Conservation (phyloP, 2,888 invertebrate genomes). For the Drosophila antonietae region DNA sequence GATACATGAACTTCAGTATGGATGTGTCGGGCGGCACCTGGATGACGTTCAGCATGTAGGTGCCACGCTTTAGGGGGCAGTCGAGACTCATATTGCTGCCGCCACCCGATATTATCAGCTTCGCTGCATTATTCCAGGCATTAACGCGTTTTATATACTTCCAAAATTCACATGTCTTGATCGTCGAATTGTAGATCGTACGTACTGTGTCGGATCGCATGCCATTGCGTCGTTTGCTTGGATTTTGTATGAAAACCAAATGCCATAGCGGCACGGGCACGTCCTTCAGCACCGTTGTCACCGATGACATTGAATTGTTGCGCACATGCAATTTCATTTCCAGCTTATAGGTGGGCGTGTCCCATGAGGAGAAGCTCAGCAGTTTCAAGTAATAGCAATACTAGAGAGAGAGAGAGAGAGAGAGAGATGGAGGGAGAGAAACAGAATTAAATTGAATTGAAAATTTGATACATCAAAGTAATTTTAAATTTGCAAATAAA, state of each 20-base stretch:
- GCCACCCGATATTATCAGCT: constrained; percentile 58
- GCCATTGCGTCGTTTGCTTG: constrained; percentile 23
- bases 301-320: constrained; percentile 72
- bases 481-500: too few species aligned
- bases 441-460: background rate
- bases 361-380: constrained; percentile 48
- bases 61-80: constrained; percentile 72
- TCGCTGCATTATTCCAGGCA: constrained; percentile 68
- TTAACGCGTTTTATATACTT: constrained; percentile 67
- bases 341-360: constrained; percentile 68
- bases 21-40: constrained; percentile 73
- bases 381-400: constrained; percentile 73
- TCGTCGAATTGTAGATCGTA: constrained; percentile 65
- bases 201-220: constrained; percentile 42
- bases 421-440: background rate
- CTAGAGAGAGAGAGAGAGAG: constrained; percentile 27
- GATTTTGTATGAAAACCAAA: constrained; percentile 65
- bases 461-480: too few species aligned
- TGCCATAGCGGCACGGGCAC: constrained; percentile 76
- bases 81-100: constrained; percentile 74
- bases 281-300: constrained; percentile 65
- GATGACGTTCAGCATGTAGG: constrained; percentile 69
- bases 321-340: constrained; percentile 45
- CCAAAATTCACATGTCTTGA: constrained; percentile 75
- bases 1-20: constrained; percentile 76